Conservation (phyloP, 1,140 invertebrate species). For the Campoletis sonorensis region DNA sequence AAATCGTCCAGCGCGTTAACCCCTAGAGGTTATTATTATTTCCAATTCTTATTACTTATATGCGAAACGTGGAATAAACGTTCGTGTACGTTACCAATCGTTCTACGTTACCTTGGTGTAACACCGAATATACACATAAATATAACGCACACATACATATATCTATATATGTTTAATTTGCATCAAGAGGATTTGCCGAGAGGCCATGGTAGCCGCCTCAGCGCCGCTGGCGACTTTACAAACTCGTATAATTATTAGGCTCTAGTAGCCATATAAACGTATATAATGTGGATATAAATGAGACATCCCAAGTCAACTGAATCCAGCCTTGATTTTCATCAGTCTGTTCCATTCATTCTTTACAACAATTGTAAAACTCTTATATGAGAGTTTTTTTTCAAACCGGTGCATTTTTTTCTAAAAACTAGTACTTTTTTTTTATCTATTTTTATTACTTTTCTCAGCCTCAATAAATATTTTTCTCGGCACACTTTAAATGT, state of each 20-base stretch:
- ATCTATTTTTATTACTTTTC: background rate
- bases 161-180: constrained; percentile 64
- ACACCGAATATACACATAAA: background rate
- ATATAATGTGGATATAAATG: constrained; percentile 6
- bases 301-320: background rate
- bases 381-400: background rate
- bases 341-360: background rate
- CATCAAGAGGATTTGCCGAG: constrained; percentile 67
- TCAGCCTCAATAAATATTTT: background rate
- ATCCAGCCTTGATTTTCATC: background rate
- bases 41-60: background rate
- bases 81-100: background rate
- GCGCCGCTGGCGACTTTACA: constrained; percentile 47
- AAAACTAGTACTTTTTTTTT: no score
- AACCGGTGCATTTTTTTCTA: no score
- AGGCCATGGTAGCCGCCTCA: constrained; percentile 53
- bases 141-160: constrained; percentile 50
- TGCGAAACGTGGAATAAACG: constrained; percentile 11
- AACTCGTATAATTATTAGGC: constrained; percentile 32
- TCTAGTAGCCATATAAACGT: background rate
- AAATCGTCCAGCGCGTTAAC: constrained; percentile 31
- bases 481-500: background rate
- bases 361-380: background rate
- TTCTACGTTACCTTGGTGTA: constrained; percentile 46
- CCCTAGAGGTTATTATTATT: constrained; percentile 22